Conservation (phyloP, 2,888 invertebrate genomes). For the Troides oblongomaculatus region DNA sequence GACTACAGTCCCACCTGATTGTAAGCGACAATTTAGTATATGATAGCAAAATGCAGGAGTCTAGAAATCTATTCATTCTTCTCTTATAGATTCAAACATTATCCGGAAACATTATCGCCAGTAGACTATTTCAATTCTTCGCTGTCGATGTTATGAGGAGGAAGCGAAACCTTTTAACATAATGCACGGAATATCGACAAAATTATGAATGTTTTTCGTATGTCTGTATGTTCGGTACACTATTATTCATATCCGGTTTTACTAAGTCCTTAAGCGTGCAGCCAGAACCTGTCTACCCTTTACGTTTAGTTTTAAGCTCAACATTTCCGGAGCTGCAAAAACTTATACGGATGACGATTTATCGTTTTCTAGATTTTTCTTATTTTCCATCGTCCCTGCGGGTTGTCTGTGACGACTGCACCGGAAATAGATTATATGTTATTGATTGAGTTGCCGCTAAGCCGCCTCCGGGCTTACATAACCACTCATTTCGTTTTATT, state of each 20-base stretch:
- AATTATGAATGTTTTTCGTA: no score
- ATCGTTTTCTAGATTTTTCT: constrained; percentile 18
- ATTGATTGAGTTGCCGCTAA: constrained; percentile 60
- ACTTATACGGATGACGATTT: not conserved
- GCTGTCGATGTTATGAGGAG: no score
- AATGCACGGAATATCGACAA: no score
- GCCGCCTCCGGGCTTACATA: constrained; percentile 52
- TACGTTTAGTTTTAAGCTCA: not conserved
- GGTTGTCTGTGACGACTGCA: constrained; percentile 56
- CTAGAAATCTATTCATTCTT: no score
- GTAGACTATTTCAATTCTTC: no score
- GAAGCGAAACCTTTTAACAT: no score
- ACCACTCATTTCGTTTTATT: constrained; percentile 21
- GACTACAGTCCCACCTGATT: no score
- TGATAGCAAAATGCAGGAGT: no score
- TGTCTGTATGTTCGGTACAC: no score
- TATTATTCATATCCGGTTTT: not conserved
- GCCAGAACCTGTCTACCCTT: not conserved
- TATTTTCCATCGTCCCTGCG: constrained; percentile 40
- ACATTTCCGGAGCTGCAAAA: not conserved
- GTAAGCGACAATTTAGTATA: no score
- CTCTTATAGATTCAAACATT: no score
- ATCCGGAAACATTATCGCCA: no score
- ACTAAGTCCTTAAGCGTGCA: not conserved
- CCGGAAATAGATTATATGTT: constrained; percentile 66